Conservation (phyloP, 2,888 invertebrate genomes). For the Eupelmus urozonus region DNA sequence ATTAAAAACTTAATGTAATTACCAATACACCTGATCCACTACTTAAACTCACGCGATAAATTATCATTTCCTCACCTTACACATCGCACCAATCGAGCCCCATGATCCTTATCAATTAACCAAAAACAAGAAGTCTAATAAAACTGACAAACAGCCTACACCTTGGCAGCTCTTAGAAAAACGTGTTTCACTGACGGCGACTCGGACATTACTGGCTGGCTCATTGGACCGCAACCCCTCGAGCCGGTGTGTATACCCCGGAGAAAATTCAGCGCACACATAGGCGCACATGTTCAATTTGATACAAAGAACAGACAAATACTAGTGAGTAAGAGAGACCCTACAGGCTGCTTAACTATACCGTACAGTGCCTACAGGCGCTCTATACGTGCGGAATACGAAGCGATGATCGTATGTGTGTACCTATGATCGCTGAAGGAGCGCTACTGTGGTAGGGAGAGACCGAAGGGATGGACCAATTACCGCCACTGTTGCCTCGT, state of each 20-base stretch:
- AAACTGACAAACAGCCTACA: neutral
- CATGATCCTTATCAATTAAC: too few relatives aligned
- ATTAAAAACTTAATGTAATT: too few relatives aligned
- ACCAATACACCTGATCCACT: too few relatives aligned
- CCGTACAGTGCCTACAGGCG: too few relatives aligned
- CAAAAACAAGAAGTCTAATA: neutral
- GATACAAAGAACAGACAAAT: slow-evolving; percentile 30
- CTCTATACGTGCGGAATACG: too few relatives aligned
- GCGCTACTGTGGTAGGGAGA: neutral
- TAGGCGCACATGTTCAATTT: slow-evolving; percentile 56
- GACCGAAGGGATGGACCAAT: slow-evolving; percentile 8
- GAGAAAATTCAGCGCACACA: slow-evolving; percentile 44
- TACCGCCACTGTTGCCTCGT: neutral
- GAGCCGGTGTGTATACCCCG: neutral
- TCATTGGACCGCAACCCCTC: slow-evolving; percentile 57
- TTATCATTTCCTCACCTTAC: too few relatives aligned
- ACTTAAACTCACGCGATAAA: too few relatives aligned
- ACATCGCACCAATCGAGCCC: too few relatives aligned
- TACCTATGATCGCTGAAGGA: neutral
- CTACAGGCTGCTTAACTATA: too few relatives aligned
- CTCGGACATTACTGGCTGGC: slow-evolving; percentile 57
- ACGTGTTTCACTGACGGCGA: slow-evolving; percentile 46
- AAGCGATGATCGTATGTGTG: too few relatives aligned
- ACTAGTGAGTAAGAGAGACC: neutral
- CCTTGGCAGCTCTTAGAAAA: slow-evolving; percentile 16